These are phyloP conservation scores for Chaetorhynchus papuensis DNA, from an alignment of 2,113 vertebrate genomes.

Conservation along the genomic window DNA sequence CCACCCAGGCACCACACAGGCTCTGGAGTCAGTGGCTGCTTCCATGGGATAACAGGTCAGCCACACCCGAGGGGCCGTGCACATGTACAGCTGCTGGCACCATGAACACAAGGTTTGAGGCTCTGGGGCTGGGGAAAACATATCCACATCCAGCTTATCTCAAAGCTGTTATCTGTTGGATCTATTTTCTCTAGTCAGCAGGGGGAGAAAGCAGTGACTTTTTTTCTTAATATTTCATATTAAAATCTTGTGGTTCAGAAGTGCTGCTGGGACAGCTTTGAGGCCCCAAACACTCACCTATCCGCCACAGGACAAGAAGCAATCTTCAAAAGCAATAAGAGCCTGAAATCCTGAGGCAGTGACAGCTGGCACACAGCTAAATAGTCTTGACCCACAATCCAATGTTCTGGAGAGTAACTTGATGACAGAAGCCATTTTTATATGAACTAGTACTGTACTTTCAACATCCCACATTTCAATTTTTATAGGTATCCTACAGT, in stretches of 20 bases:
- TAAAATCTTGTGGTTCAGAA: not conserved
- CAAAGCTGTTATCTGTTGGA: not conserved
- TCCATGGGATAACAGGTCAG: not conserved
- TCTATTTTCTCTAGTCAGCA: not conserved
- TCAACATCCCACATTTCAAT: not conserved
- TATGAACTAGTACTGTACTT: not conserved
- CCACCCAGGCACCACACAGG: not conserved
- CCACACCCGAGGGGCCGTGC: rapidly evolving
- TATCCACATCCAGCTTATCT: not conserved
- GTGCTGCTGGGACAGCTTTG: not conserved
- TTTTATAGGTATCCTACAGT: not conserved
- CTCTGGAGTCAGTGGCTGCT: not conserved
- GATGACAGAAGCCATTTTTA: not conserved
- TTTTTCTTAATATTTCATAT: not conserved
- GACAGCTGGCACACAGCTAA: not conserved
- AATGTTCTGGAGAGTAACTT: not conserved
- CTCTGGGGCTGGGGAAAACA: not conserved
- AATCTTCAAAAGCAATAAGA: not conserved
- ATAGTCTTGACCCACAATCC: not conserved
- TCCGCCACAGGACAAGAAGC: not conserved
- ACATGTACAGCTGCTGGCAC: not conserved
- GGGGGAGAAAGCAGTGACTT: not conserved
- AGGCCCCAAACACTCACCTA: not conserved
- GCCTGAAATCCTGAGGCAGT: not conserved
- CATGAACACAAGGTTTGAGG: not conserved